These are phyloP conservation scores for Nineta flava DNA, from an alignment of 2,888 invertebrate genomes.

Conservation along the genomic window DNA sequence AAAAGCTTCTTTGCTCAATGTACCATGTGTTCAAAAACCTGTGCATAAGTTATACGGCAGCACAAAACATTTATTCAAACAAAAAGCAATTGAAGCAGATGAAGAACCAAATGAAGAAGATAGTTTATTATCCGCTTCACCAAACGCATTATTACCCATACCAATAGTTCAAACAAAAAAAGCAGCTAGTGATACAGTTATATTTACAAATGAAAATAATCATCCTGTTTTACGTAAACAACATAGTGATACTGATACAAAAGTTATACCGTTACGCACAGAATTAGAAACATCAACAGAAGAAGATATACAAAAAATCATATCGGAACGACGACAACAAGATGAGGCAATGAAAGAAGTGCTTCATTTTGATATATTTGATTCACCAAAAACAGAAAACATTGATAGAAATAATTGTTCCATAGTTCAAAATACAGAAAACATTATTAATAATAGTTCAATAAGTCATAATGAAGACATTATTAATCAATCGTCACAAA, in stretches of 20 bases:
- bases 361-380: slow-evolving; percentile 24
- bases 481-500: background rate
- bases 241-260: background rate
- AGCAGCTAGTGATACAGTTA: slow-evolving; percentile 3
- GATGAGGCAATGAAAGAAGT: slow-evolving; percentile 29
- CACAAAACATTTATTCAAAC: slow-evolving; percentile 40
- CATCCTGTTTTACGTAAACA: background rate
- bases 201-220: background rate
- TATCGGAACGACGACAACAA: slow-evolving; percentile 41
- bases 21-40: slow-evolving; percentile 22
- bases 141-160: background rate
- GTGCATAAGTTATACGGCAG: slow-evolving; percentile 29
- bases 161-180: slow-evolving; percentile 5
- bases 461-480: background rate
- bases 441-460: background rate
- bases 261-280: background rate
- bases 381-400: slow-evolving; percentile 16
- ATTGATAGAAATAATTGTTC: background rate
- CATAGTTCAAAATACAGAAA: background rate
- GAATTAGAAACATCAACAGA: slow-evolving; percentile 16
- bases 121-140: slow-evolving; percentile 28
- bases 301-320: slow-evolving; percentile 42
- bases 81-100: slow-evolving; percentile 32
- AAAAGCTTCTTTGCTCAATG: slow-evolving; percentile 16
- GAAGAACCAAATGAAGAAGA: slow-evolving; percentile 23